These are phyloP conservation scores for Sceloporus tristichus DNA, from an alignment of 2,113 vertebrate species.

Conservation along the genomic window DNA sequence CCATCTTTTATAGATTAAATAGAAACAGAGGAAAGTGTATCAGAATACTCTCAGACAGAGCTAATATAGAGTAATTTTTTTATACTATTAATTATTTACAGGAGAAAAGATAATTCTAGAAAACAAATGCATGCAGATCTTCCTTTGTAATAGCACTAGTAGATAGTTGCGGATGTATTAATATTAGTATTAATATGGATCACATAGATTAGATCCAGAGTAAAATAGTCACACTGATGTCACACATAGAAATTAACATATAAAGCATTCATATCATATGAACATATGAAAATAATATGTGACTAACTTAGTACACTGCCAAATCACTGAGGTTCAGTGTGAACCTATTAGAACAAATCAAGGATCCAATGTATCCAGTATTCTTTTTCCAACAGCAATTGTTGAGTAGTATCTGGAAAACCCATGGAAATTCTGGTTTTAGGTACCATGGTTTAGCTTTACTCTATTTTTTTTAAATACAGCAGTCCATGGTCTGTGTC, in stretches of 20 bases:
- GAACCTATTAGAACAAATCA: neutral
- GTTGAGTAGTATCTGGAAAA: neutral
- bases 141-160: neutral
- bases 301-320: too few relatives aligned
- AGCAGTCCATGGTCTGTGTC: too few relatives aligned
- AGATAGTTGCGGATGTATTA: too few relatives aligned
- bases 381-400: neutral
- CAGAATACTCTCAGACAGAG: neutral
- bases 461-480: neutral
- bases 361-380: neutral
- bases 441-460: neutral
- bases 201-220: neutral
- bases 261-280: neutral
- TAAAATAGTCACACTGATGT: neutral
- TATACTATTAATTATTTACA: neutral
- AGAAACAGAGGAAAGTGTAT: neutral
- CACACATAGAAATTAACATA: neutral
- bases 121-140: neutral
- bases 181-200: too few relatives aligned
- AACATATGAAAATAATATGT: neutral
- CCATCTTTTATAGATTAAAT: neutral
- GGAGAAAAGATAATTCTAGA: neutral
- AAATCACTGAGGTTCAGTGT: neutral
- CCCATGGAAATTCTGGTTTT: neutral
- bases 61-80: neutral